Evolutionary conservation across 2,113 vertebrate species (phyloP).

Genomic region (Prunella himalayana): DNA sequence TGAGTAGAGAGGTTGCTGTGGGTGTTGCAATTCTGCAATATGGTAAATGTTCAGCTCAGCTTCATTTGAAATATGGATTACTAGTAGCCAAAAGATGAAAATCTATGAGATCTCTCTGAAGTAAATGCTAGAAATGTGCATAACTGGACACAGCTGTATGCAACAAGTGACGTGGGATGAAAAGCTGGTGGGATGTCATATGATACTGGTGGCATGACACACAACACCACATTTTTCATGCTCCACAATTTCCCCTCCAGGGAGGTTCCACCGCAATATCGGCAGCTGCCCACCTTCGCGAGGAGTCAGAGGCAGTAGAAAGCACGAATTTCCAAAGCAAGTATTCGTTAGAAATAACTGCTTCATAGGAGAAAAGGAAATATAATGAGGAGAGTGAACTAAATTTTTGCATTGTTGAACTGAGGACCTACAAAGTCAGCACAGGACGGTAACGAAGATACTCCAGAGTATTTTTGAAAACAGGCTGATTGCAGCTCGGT

Average conservation of each 20-base stretch:
- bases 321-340: not conserved
- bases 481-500: not conserved
- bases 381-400: not conserved
- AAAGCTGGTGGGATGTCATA: accelerated
- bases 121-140: not conserved
- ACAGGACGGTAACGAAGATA: not conserved
- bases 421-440: not conserved
- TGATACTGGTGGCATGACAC: not conserved
- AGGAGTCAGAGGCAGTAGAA: not conserved
- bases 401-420: not conserved
- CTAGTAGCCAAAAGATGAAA: not conserved
- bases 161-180: not conserved
- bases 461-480: not conserved
- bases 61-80: not conserved
- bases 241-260: not conserved
- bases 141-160: not conserved
- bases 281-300: not conserved
- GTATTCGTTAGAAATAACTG: not conserved
- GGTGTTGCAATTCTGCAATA: not conserved
- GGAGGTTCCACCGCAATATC: not conserved
- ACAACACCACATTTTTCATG: not conserved
- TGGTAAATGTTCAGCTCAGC: not conserved
- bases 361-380: not conserved
- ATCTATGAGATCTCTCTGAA: not conserved
- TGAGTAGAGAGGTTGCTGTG: not conserved